Evolutionary conservation across 2,888 invertebrate genomes (phyloP), one percentile per base, ranked within the genome.

Genomic region (Dichetophora obliterata): DNA sequence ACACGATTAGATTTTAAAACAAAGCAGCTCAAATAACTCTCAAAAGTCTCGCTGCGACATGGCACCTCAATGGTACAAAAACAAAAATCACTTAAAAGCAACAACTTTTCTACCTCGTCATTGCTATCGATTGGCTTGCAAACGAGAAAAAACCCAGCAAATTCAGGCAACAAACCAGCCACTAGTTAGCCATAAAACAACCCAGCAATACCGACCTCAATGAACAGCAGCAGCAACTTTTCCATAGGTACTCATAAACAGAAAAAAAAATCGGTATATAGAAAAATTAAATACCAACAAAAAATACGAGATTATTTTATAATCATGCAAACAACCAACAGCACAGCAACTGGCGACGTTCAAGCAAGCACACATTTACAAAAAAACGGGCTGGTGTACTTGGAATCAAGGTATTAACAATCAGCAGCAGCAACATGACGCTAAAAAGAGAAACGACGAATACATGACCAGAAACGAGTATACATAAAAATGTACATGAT

Each of bases 261-360:
- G 5, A 27, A 52, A 11, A 24, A 50, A 24, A 11, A 24, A 27
- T 50, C 27, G 52, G 48, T 61, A 50, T 61, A 61, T 27, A 43
- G 48, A 6, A n/a, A n/a, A 27, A 52, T 50, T 31, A 69, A 31
- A 69, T 50, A 52, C 27, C 1, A 48, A 24, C 50, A 50, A 73
- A 61, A 73, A 59, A 71, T 71, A 73, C 63, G 27, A 73, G 72
- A 73, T 73, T 63, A 73, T 73, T 73, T 63, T 59, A 59, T 71
- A 71, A 43, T 57, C 43, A 37, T 22, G 19, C 63, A 22, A 34
- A 57, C 43, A 63, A 75, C 69, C 61, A 75, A 57, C 48, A 31
- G 27, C 24, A 68, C n/a, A 48, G 14, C n/a, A 75, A 57, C 57
- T 22, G 54, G 16, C 74, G 31, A 31, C 31, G n/a, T 61, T 16